phyloP scores from a whole-genome alignment of 2,797 vertebrate species.

The Amazonetta brasiliensis region DNA sequence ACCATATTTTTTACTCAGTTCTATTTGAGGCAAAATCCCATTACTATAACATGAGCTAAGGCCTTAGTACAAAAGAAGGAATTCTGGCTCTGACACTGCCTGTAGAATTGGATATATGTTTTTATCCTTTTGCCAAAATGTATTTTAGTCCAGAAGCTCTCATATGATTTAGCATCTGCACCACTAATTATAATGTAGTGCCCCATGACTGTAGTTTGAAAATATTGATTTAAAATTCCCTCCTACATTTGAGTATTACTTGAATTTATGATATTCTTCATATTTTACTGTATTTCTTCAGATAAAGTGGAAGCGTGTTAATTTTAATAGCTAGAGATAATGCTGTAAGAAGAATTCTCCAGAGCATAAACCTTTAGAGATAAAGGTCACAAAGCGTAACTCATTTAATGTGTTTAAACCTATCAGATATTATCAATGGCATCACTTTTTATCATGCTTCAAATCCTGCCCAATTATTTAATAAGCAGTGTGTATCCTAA shows the following conservation, averaged over 20 bases:
- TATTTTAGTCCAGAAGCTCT: background rate
- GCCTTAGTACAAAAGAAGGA: background rate
- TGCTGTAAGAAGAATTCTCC: slow-evolving; percentile 2
- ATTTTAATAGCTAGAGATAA: slow-evolving; percentile 25
- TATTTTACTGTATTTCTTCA: slow-evolving; percentile 14
- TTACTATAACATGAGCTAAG: background rate
- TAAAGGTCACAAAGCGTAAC: background rate
- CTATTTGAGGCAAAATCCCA: background rate
- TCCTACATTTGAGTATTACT: background rate
- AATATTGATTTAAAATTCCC: slow-evolving; percentile 41
- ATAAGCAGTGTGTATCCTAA: background rate
- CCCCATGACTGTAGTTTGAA: background rate
- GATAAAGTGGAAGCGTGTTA: background rate
- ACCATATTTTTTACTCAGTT: background rate
- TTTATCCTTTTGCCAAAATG: background rate
- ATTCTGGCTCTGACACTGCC: background rate
- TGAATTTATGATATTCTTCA: background rate
- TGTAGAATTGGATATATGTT: background rate
- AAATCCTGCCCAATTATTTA: background rate
- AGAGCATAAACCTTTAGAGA: background rate
- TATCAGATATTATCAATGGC: background rate
- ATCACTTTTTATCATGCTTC: background rate
- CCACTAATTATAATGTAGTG: background rate
- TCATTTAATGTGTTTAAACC: background rate
- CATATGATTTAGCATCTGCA: background rate